phyloP scores from a whole-genome alignment of 2,113 vertebrate species.

The Cyanistes caeruleus region DNA sequence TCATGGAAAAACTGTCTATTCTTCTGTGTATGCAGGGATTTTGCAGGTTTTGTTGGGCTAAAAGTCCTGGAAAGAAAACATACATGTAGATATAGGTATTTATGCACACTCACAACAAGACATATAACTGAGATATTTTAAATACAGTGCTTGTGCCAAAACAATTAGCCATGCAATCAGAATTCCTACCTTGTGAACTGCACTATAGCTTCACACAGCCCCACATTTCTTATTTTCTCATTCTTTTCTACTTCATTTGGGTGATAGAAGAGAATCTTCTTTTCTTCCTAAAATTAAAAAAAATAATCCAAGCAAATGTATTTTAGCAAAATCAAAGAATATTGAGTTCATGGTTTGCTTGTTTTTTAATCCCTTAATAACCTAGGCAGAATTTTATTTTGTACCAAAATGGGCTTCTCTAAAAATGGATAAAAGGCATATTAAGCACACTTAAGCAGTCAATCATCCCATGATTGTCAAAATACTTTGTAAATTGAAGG shows the following conservation, averaged over 20 bases:
- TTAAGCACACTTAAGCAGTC: background rate
- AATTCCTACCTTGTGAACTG: conserved; percentile 92
- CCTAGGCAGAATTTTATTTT: background rate
- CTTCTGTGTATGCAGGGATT: conserved; percentile 97
- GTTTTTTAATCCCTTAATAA: background rate
- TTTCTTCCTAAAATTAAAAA: conserved; percentile 86
- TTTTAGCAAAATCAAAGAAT: background rate
- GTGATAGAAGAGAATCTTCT: conserved; percentile 98
- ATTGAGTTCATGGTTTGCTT: background rate
- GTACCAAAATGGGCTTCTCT: background rate
- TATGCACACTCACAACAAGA: background rate
- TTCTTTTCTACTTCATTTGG: conserved; percentile 97
- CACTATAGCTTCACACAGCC: conserved; percentile 97
- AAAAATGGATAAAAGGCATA: background rate
- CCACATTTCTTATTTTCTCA: conserved; percentile 97
- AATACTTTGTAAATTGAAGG: background rate
- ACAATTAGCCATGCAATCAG: background rate
- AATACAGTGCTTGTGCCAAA: background rate
- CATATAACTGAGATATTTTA: background rate
- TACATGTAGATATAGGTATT: background rate
- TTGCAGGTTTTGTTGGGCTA: conserved; percentile 95
- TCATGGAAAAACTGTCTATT: conserved; percentile 98
- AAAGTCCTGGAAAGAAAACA: conserved; percentile 85
- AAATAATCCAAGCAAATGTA: conserved; percentile 6
- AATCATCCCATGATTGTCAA: background rate